These are phyloP conservation scores for Paguma larvata DNA, from an alignment of 2,797 vertebrate genomes.

Conservation along the genomic window DNA sequence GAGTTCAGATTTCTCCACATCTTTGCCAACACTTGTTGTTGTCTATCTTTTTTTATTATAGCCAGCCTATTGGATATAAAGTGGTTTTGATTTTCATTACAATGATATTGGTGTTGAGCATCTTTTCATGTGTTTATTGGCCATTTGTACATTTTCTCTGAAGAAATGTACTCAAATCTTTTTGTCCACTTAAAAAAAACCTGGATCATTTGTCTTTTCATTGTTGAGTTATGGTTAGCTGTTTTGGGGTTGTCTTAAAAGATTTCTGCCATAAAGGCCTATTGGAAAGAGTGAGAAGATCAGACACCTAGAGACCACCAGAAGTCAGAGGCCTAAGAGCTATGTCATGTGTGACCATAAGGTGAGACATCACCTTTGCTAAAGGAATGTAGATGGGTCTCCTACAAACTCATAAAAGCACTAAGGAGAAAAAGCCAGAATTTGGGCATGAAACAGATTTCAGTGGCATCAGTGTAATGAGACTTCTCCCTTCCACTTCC, in stretches of 20 bases:
- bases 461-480: neutral
- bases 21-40: neutral
- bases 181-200: neutral
- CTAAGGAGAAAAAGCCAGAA: neutral
- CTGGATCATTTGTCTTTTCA: neutral
- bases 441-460: neutral
- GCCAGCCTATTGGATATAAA: neutral
- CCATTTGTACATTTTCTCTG: neutral
- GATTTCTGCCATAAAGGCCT: neutral
- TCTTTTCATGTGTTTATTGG: neutral
- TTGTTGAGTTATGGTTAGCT: neutral
- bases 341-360: neutral
- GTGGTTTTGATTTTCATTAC: neutral
- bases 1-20: neutral
- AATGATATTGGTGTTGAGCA: neutral
- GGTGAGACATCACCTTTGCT: neutral
- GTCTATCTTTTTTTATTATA: neutral
- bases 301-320: neutral
- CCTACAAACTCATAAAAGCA: neutral
- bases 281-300: neutral
- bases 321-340: neutral
- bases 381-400: neutral
- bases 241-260: neutral
- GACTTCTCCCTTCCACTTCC: neutral
- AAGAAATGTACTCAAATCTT: constrained; percentile 23